Percentiles rank a stretch among this genome's conserved stretches.
Evolutionary conservation across 2,888 invertebrate species (phyloP).

Genomic region (Drosophila limbata): DNA sequence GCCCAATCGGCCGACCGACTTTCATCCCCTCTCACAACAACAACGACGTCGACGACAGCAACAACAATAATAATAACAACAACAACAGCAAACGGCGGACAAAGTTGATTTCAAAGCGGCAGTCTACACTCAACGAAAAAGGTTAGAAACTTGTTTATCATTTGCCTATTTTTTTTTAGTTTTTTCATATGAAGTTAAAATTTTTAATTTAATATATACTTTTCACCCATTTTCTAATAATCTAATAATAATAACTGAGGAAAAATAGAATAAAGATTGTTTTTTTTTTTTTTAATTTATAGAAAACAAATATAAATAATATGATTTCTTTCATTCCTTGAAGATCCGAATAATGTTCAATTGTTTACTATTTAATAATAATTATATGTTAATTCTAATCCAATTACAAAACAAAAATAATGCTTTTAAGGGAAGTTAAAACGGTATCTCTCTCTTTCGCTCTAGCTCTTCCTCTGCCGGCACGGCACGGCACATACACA

Average conservation of each 20-base stretch:
- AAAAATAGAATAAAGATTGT: too few species aligned
- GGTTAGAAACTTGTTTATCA: constrained; percentile 44
- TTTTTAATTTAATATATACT: not conserved
- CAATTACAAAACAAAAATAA: constrained; percentile 37
- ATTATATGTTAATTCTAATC: constrained; percentile 29
- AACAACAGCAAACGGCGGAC: constrained; percentile 9
- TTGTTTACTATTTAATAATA: not conserved
- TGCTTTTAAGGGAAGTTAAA: constrained; percentile 24
- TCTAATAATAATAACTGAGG: too few species aligned
- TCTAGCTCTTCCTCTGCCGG: constrained; percentile 4
- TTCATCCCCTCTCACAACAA: constrained; percentile 70
- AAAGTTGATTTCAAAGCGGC: constrained; percentile 45
- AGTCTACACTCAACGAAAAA: constrained; percentile 66
- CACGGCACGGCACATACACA: constrained; percentile 8
- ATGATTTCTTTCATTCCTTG: not conserved
- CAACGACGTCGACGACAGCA: constrained; percentile 19
- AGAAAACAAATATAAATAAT: not conserved
- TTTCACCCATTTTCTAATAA: too few species aligned
- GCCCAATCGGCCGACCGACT: constrained; percentile 57
- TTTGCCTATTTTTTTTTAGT: not conserved
- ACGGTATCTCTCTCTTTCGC: constrained; percentile 1
- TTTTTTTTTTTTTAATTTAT: not conserved
- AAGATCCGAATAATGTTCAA: not conserved
- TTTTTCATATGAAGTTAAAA: not conserved
- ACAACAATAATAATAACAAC: constrained; percentile 15